Evolutionary conservation across 2,797 vertebrate genomes (phyloP), one percentile per base, ranked within the genome.

Genomic region (Silurus lanzhouensis): DNA sequence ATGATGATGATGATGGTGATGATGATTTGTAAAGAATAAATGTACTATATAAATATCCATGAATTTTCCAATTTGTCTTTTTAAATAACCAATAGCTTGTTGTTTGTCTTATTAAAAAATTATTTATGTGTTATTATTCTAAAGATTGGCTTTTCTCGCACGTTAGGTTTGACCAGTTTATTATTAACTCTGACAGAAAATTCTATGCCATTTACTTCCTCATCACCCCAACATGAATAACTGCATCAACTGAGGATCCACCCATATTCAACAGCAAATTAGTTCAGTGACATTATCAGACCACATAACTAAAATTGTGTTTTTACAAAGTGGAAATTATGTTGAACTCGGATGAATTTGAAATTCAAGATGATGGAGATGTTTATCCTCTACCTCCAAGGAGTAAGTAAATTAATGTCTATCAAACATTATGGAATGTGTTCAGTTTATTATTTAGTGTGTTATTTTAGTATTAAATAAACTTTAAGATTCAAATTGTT

Each of bases 361-460:
- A 87, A 2, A 14, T 68, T 25, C 13, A 81, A 17, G 70, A 84
- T 68, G 71, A 87, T 5, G 48, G 22, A 67, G 82, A 87, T 77
- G 63, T 20, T 27, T 1, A 55, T 75, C 83, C 63, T 76, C n/a
- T 76, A 12, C 61, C 60, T 81, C 81, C 71, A 84, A 68, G 52
- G 3, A 52, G 83, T 87, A 87, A 81, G 86, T 87, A 67, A 61
- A 60, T 79, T 17, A 58, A 74, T 82, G 14, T 60, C 2, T 38
- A 20, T 10, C 31, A 57, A 48, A 22, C 15, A 48, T 15, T 19
- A 46, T 2, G 5, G 57, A 20, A 57, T 72, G 68, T 19, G 10
- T 74, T 52, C 1, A 19, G 3, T 67, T 44, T 46, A 48, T n/a
- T 48, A 64, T 67, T 27, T 25, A 38, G 31, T 31, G 46, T 63